Conservation (phyloP, 2,888 invertebrate species). For the Onthophagus sagittarius region DNA sequence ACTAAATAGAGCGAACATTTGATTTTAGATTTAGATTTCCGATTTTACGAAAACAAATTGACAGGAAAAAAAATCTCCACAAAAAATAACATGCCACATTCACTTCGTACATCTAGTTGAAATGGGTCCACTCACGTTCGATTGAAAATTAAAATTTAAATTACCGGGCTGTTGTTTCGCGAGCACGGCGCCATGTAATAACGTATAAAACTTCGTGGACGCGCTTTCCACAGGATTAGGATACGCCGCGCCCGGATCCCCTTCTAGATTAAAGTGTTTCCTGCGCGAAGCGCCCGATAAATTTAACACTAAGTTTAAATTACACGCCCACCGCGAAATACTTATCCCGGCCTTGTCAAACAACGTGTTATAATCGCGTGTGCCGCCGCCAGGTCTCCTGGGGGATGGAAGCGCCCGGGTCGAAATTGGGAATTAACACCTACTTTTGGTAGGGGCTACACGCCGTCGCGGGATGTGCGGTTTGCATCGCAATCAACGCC, state of each 20-base stretch:
- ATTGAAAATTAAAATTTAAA: slow-evolving; percentile 14
- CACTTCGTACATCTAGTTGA: not conserved
- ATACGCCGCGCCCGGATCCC: slow-evolving; percentile 1
- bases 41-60: not conserved
- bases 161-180: slow-evolving; percentile 8
- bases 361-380: slow-evolving; percentile 12
- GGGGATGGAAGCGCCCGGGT: not conserved
- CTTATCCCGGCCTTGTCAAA: slow-evolving; percentile 11
- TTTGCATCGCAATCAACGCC: not conserved
- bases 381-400: not conserved
- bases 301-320: slow-evolving; percentile 14
- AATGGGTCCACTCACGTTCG: not conserved
- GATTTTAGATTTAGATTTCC: not conserved
- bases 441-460: not conserved
- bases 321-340: slow-evolving; percentile 9
- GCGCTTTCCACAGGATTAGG: slow-evolving; percentile 4
- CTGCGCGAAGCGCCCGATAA: slow-evolving; percentile 2
- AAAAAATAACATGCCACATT: not conserved
- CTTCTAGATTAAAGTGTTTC: slow-evolving; percentile 10
- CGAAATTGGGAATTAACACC: not conserved
- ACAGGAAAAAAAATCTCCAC: not conserved
- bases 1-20: not conserved
- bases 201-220: slow-evolving; percentile 7
- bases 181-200: slow-evolving; percentile 4
- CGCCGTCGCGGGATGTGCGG: not conserved